Percentiles rank a stretch among this genome's conserved stretches.
Conservation (phyloP, 2,113 vertebrate genomes). For the Bagarius yarrelli region DNA sequence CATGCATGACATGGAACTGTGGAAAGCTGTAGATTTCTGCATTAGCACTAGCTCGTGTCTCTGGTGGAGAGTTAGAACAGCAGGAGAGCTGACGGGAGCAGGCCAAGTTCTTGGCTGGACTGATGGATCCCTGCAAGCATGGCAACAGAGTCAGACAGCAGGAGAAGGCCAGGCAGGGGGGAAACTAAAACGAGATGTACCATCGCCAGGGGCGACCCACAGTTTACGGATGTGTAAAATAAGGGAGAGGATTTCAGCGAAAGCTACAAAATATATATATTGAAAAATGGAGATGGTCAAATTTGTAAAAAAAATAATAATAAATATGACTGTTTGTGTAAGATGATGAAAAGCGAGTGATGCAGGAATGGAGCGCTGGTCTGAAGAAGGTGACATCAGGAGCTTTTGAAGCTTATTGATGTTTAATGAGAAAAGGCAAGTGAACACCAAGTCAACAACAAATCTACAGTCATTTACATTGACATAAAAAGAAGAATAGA, state of each 20-base stretch:
- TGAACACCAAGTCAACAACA: too few relatives aligned
- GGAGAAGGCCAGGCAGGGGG: slow-evolving; percentile 9
- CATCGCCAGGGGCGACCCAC: slow-evolving; percentile 15
- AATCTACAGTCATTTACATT: too few relatives aligned
- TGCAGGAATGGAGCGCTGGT: background rate
- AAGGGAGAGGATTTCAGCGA: background rate
- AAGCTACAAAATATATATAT: slow-evolving; percentile 14
- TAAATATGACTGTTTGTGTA: background rate
- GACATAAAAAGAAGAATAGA: too few relatives aligned
- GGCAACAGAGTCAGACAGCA: slow-evolving; percentile 35
- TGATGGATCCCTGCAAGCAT: slow-evolving; percentile 22
- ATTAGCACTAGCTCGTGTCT: slow-evolving; percentile 35
- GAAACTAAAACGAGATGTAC: slow-evolving; percentile 16
- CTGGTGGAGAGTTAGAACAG: slow-evolving; percentile 32
- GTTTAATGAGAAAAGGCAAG: background rate
- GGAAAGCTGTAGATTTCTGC: slow-evolving; percentile 21
- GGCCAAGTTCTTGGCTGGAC: slow-evolving; percentile 22
- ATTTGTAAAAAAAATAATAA: background rate
- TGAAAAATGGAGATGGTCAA: background rate
- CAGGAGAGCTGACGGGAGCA: slow-evolving; percentile 39
- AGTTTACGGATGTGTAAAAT: slow-evolving; percentile 14
- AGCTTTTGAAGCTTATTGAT: background rate
- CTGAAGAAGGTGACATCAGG: background rate
- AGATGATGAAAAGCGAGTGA: background rate
- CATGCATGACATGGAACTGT: slow-evolving; percentile 30